Evolutionary conservation across 2,113 vertebrate species (phyloP).

Genomic region (Ochotona princeps): DNA sequence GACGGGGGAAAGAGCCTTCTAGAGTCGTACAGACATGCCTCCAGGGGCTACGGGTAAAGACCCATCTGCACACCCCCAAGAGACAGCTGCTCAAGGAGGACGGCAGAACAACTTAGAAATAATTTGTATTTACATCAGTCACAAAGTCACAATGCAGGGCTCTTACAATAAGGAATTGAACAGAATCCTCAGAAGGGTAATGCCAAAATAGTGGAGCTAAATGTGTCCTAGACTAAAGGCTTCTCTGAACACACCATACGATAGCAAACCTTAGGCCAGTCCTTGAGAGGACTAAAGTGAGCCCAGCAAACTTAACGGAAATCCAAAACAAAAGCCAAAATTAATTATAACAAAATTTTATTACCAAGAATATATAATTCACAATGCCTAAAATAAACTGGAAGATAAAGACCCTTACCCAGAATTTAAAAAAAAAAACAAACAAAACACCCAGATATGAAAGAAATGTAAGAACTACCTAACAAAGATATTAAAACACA

Average conservation of each 20-base stretch:
- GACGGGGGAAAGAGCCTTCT: too few species aligned
- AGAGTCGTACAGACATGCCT: background rate
- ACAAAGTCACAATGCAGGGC: background rate
- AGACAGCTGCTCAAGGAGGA: background rate
- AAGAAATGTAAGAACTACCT: background rate
- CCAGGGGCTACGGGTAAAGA: background rate
- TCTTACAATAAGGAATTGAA: background rate
- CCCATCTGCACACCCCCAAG: background rate
- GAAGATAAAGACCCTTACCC: background rate
- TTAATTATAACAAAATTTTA: background rate
- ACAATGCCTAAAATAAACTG: background rate
- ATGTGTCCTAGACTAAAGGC: background rate
- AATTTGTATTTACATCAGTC: background rate
- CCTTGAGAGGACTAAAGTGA: background rate
- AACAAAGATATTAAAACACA: background rate
- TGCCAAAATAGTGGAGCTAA: background rate
- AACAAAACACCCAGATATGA: background rate
- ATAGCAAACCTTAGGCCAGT: background rate
- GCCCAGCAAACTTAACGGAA: background rate
- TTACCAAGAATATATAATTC: slow-evolving; percentile 4
- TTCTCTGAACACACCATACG: background rate
- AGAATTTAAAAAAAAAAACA: slow-evolving; percentile 17
- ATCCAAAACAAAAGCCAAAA: slow-evolving; percentile 16
- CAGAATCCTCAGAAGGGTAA: background rate
- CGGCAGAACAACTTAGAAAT: background rate